A percentile compares a stretch with the other conserved stretches of the same genome.
phyloP scores from a whole-genome alignment of 1,140 invertebrate genomes.

The Lordiphosa clarofinis region DNA sequence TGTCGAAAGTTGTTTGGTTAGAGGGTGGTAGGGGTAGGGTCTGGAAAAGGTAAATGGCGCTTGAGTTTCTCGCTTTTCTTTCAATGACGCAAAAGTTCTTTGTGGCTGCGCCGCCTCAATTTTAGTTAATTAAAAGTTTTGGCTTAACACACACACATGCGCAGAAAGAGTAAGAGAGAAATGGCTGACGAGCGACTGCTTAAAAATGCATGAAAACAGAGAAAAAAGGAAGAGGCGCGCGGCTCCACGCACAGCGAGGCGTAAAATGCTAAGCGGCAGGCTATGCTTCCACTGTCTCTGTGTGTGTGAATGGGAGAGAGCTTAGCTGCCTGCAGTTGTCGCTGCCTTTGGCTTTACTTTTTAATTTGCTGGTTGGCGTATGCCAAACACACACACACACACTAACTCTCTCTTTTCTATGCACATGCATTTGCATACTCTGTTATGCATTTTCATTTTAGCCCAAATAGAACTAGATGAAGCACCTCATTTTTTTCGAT shows the following conservation, averaged over 20 bases:
- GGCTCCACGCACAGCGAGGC: too few relatives aligned
- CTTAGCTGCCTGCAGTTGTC: slow-evolving; percentile 18
- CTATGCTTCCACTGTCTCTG: too few relatives aligned
- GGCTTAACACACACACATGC: slow-evolving; percentile 13
- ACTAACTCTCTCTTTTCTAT: neutral
- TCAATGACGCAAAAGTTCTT: slow-evolving; percentile 28
- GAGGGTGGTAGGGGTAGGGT: neutral
- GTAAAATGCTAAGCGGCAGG: slow-evolving; percentile 1
- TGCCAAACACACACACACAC: slow-evolving; percentile 9
- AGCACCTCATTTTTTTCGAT: too few relatives aligned
- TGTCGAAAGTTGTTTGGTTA: neutral
- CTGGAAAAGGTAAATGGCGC: slow-evolving; percentile 1
- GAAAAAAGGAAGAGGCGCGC: slow-evolving; percentile 7
- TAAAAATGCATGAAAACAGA: slow-evolving; percentile 63
- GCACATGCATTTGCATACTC: neutral
- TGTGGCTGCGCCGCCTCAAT: slow-evolving; percentile 42
- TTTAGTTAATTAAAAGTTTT: slow-evolving; percentile 66
- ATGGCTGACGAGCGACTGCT: slow-evolving; percentile 51
- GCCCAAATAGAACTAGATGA: too few relatives aligned
- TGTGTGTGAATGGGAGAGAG: slow-evolving; percentile 1
- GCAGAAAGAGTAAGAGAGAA: slow-evolving; percentile 14
- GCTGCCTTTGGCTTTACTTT: slow-evolving; percentile 35
- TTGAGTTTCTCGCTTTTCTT: slow-evolving; percentile 4
- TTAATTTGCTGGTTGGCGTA: slow-evolving; percentile 38
- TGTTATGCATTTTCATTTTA: slow-evolving; percentile 11